Conservation (phyloP, 2,113 vertebrate genomes). For the Larimichthys polyactis region DNA sequence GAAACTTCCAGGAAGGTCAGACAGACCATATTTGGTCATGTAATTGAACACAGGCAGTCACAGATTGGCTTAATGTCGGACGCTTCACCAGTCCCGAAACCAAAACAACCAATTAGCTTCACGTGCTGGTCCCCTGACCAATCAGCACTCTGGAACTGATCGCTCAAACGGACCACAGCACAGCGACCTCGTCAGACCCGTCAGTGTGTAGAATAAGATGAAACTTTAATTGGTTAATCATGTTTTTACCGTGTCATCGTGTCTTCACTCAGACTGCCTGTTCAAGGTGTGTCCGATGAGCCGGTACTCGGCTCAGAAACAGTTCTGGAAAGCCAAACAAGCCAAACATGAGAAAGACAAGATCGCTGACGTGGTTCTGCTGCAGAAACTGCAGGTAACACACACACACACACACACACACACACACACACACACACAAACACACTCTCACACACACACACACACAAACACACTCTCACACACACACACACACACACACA, state of each 20-base stretch:
- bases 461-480: no score
- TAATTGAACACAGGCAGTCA: background rate
- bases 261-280: slow-evolving; percentile 89
- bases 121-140: background rate
- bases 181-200: background rate
- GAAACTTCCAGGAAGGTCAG: no score
- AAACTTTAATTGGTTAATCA: no score
- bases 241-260: background rate
- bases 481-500: background rate
- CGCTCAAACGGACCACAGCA: background rate
- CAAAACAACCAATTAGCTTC: slow-evolving; percentile 37
- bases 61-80: slow-evolving; percentile 16
- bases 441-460: background rate
- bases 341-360: slow-evolving; percentile 99
- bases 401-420: no score
- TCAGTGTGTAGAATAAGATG: no score
- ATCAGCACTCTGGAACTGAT: background rate
- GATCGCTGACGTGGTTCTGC: slow-evolving; percentile 92
- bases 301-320: slow-evolving; percentile 98
- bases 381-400: slow-evolving; percentile 95
- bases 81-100: slow-evolving; percentile 11
- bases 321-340: slow-evolving; percentile 99
- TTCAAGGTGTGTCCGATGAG: slow-evolving; percentile 99
- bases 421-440: no score
- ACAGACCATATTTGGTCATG: slow-evolving; percentile 25